phyloP scores from a whole-genome alignment of 1,140 invertebrate species.

The Catajapyx aquilonaris region DNA sequence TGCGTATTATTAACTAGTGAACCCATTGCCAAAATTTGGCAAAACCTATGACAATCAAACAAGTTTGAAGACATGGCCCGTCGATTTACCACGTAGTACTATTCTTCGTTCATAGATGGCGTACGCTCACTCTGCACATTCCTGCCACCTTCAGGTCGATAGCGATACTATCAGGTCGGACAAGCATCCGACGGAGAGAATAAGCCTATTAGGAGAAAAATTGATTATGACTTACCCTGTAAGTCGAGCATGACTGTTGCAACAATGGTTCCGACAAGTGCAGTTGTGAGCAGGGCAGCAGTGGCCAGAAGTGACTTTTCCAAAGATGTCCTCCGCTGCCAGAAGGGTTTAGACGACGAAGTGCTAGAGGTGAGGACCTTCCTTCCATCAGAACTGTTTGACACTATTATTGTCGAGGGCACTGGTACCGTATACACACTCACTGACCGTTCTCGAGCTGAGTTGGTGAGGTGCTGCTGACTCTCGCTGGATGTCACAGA shows the following conservation, averaged over 20 bases:
- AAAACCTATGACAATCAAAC: no score
- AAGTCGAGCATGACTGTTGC: background rate
- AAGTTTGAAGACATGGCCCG: background rate
- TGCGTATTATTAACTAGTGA: no score
- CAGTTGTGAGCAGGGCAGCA: background rate
- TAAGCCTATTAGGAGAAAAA: background rate
- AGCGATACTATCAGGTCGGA: background rate
- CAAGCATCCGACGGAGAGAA: background rate
- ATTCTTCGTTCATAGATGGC: background rate
- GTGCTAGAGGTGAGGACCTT: no score
- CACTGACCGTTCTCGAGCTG: no score
- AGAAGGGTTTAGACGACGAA: no score
- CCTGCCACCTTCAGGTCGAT: background rate
- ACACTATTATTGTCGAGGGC: no score
- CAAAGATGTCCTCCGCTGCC: background rate
- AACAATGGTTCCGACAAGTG: background rate
- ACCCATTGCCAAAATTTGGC: no score
- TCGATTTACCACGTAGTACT: no score
- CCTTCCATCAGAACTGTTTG: no score
- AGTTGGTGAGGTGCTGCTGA: no score
- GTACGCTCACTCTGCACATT: background rate
- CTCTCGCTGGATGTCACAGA: no score
- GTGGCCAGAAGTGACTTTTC: background rate
- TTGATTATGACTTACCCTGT: background rate
- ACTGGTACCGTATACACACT: no score